These are phyloP conservation scores for Erithacus rubecula DNA, from an alignment of 2,797 vertebrate species.

Conservation along the genomic window DNA sequence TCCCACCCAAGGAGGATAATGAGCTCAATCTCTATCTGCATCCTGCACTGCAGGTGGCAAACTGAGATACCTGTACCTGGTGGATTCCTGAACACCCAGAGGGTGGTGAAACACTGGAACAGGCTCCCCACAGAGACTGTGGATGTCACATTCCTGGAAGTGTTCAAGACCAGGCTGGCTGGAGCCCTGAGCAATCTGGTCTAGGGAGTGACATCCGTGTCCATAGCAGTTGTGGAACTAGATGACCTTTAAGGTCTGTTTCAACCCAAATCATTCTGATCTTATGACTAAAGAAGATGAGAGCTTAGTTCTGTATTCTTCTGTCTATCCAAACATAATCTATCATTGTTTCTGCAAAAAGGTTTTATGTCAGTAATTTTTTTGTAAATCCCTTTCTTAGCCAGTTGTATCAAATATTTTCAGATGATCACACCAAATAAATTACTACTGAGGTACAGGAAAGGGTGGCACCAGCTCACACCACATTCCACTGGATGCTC, in stretches of 20 bases:
- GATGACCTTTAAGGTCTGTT: background rate
- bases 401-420: background rate
- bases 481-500: background rate
- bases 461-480: background rate
- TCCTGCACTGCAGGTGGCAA: background rate
- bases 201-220: background rate
- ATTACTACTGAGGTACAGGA: background rate
- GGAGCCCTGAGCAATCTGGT: background rate
- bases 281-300: background rate
- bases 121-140: background rate
- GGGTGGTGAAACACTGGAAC: background rate
- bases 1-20: too few relatives aligned
- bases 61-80: background rate
- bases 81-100: background rate
- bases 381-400: background rate
- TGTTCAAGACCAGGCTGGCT: background rate
- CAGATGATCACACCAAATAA: background rate
- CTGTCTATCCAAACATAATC: background rate
- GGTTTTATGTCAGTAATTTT: background rate
- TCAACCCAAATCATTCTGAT: background rate
- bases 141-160: background rate
- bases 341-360: background rate
- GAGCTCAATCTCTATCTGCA: background rate
- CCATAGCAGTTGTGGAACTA: accelerated
- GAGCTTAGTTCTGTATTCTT: background rate